Evolutionary conservation across 1,140 invertebrate genomes (phyloP).

Genomic region (Theocolax elegans): DNA sequence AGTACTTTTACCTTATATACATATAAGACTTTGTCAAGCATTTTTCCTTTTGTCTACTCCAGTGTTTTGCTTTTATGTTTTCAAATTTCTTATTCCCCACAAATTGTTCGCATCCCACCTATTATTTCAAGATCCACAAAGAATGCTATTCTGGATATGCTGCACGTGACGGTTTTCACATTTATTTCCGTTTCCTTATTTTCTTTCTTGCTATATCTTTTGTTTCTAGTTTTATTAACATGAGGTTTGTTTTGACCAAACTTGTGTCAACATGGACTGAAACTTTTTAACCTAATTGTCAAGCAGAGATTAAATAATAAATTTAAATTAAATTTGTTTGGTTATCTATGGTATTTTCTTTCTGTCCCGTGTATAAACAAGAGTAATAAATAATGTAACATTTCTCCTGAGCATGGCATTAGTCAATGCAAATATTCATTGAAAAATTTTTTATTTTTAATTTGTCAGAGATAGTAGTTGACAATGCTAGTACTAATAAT

Average conservation of each 20-base stretch:
- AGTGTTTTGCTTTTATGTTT: slow-evolving; percentile 7
- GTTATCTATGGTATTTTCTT: slow-evolving; percentile 60
- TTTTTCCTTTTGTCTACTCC: neutral
- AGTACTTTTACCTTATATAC: neutral
- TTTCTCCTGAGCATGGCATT: slow-evolving; percentile 52
- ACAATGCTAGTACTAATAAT: slow-evolving; percentile 1
- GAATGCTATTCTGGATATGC: slow-evolving; percentile 22
- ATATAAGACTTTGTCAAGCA: no score
- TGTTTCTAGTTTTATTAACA: slow-evolving; percentile 13
- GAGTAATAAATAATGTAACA: slow-evolving; percentile 48
- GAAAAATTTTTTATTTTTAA: neutral
- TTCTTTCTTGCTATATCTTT: neutral
- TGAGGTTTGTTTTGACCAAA: neutral
- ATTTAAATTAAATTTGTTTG: slow-evolving; percentile 6
- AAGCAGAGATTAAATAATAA: neutral
- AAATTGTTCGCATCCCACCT: neutral
- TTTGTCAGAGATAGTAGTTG: neutral
- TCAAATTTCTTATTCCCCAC: neutral
- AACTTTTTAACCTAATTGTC: neutral
- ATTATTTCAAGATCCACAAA: neutral
- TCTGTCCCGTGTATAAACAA: no score
- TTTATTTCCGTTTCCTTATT: slow-evolving; percentile 6
- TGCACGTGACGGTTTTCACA: slow-evolving; percentile 7
- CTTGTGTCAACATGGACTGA: neutral
- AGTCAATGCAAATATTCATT: no score